Conservation (phyloP, 2,888 invertebrate species). For the Oeneis ivallda region DNA sequence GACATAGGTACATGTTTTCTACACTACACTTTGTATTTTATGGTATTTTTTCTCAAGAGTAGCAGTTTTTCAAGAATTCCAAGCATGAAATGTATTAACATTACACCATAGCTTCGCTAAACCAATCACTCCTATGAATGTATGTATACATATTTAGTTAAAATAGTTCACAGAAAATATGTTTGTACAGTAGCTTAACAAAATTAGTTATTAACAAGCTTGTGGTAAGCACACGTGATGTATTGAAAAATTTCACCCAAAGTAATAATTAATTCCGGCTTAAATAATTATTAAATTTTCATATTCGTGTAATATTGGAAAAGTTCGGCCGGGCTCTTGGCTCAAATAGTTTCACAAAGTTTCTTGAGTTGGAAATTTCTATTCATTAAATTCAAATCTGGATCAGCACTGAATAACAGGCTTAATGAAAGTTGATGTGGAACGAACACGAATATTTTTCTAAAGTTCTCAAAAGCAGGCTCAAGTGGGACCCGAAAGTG, state of each 20-base stretch:
- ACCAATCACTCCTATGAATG: no score
- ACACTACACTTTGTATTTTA: no score
- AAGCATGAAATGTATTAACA: no score
- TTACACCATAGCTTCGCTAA: no score
- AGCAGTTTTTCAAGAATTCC: no score
- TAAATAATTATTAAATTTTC: conserved; percentile 37
- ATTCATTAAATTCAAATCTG: conserved; percentile 39
- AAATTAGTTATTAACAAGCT: conserved; percentile 32
- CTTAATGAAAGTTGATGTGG: conserved; percentile 19
- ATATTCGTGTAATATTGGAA: conserved; percentile 40
- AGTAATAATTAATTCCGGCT: conserved; percentile 30
- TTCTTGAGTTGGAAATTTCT: conserved; percentile 37
- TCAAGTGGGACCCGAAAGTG: background rate
- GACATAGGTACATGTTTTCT: no score
- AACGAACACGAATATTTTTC: conserved; percentile 25
- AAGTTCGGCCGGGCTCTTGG: conserved; percentile 33
- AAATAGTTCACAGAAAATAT: background rate
- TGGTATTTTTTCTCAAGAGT: no score
- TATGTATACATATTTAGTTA: background rate
- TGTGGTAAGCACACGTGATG: background rate
- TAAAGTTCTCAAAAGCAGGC: conserved; percentile 13
- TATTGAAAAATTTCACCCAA: conserved; percentile 25
- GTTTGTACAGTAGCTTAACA: background rate
- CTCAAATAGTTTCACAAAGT: conserved; percentile 36
- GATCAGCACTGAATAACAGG: conserved; percentile 35